These are phyloP conservation scores for Diaperis boleti DNA, from an alignment of 2,888 invertebrate species.

Conservation along the genomic window DNA sequence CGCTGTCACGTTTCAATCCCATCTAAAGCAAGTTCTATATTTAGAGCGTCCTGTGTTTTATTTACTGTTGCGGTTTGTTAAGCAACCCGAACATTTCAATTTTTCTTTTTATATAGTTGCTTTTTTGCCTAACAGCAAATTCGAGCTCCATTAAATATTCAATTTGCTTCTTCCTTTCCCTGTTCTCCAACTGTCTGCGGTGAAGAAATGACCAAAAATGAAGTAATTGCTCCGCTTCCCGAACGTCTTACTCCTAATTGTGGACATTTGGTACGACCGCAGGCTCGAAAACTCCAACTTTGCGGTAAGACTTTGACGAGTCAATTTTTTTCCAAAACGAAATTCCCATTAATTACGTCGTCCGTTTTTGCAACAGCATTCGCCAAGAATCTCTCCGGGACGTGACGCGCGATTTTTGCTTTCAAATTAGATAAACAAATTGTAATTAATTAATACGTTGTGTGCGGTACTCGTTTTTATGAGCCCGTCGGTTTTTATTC, in stretches of 20 bases:
- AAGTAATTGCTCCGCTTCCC: conserved; percentile 8
- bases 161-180: background rate
- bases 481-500: background rate
- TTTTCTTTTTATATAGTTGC: too few relatives aligned
- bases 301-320: conserved; percentile 7
- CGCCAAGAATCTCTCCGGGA: conserved; percentile 8
- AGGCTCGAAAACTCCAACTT: conserved; percentile 3
- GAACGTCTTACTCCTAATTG: conserved; percentile 16
- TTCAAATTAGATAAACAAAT: conserved; percentile 12
- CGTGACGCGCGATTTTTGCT: conserved; percentile 16
- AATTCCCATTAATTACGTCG: conserved; percentile 12
- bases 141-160: background rate
- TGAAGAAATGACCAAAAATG: conserved; percentile 2
- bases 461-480: background rate
- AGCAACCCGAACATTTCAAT: too few relatives aligned
- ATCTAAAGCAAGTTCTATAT: too few relatives aligned
- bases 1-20: too few relatives aligned
- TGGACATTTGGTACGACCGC: conserved; percentile 13
- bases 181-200: conserved; percentile 17
- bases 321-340: conserved; percentile 11
- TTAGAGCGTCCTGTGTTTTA: too few relatives aligned
- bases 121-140: too few relatives aligned
- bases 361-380: conserved; percentile 18
- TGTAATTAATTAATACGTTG: conserved; percentile 6
- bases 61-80: too few relatives aligned